These are phyloP conservation scores for Eudemis profundana DNA, from an alignment of 2,888 invertebrate species.

Conservation along the genomic window DNA sequence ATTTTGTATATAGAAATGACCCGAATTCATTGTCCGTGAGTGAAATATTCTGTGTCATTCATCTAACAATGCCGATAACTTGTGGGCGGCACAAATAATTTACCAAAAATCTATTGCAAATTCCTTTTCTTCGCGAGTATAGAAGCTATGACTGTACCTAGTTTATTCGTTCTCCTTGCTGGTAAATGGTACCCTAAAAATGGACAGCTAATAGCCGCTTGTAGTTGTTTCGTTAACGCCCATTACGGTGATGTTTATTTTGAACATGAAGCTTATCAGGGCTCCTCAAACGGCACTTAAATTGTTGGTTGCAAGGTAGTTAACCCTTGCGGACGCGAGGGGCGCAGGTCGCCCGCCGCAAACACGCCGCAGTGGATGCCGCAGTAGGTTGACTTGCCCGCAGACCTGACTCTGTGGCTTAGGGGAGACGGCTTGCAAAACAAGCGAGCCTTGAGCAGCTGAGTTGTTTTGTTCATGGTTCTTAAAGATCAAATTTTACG, in stretches of 20 bases:
- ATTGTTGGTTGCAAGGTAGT: conserved; percentile 81
- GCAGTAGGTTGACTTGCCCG: conserved; percentile 25
- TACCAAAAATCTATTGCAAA: too few relatives aligned
- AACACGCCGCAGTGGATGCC: conserved; percentile 36
- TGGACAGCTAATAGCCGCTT: conserved; percentile 48
- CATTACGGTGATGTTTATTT: conserved; percentile 80
- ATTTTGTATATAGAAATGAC: too few relatives aligned
- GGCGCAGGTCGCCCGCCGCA: conserved; percentile 67
- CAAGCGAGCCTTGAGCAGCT: too few relatives aligned
- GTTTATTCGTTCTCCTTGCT: not conserved
- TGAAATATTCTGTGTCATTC: too few relatives aligned
- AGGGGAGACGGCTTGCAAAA: not conserved
- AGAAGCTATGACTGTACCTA: too few relatives aligned
- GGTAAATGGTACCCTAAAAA: not conserved
- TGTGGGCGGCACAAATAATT: too few relatives aligned
- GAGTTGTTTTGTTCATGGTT: too few relatives aligned
- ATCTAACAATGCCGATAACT: too few relatives aligned
- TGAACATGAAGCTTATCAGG: conserved; percentile 78
- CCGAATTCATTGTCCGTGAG: too few relatives aligned
- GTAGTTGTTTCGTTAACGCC: conserved; percentile 64
- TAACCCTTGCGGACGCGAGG: conserved; percentile 74
- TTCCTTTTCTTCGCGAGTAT: too few relatives aligned
- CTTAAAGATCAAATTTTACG: too few relatives aligned
- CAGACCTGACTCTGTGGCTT: not conserved
- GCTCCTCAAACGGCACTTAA: conserved; percentile 79